Percentiles rank a stretch among this genome's conserved stretches.
Evolutionary conservation across 1,140 invertebrate species (phyloP).

Genomic region (Drosophila bocki): DNA sequence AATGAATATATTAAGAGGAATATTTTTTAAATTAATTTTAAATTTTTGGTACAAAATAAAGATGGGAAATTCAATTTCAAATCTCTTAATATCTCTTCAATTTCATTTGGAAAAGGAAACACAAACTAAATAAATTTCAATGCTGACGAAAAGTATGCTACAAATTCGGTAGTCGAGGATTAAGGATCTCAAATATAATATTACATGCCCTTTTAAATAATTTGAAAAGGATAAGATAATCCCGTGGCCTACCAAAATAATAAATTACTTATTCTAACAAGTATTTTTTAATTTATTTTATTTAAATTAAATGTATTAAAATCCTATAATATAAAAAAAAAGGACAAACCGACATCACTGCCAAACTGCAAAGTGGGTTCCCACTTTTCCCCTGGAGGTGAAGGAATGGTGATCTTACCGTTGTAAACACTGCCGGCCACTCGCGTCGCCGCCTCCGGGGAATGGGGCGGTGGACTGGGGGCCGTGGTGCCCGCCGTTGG

Average conservation of each 20-base stretch:
- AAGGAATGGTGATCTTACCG: slow-evolving; percentile 85
- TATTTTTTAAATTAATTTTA: background rate
- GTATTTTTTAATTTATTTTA: too few relatives aligned
- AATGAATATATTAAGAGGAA: too few relatives aligned
- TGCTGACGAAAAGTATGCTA: background rate
- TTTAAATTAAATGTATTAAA: too few relatives aligned
- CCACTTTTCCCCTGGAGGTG: background rate
- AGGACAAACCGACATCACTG: background rate
- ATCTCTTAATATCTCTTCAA: background rate
- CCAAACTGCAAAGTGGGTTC: too few relatives aligned
- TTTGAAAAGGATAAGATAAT: background rate
- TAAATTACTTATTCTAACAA: fast-evolving
- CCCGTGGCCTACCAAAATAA: background rate
- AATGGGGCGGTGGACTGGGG: slow-evolving; percentile 90
- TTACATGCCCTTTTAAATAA: background rate
- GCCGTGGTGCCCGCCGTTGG: slow-evolving; percentile 90
- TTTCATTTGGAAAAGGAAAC: background rate
- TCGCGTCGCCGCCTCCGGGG: slow-evolving; percentile 86
- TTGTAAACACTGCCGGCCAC: slow-evolving; percentile 88
- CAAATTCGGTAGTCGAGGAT: background rate
- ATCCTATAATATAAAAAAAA: background rate
- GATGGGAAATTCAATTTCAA: background rate
- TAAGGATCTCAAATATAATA: background rate
- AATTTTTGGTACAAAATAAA: too few relatives aligned
- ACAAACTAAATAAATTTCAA: too few relatives aligned